phyloP scores from a whole-genome alignment of 2,113 vertebrate species.

The Entosphenus tridentatus region DNA sequence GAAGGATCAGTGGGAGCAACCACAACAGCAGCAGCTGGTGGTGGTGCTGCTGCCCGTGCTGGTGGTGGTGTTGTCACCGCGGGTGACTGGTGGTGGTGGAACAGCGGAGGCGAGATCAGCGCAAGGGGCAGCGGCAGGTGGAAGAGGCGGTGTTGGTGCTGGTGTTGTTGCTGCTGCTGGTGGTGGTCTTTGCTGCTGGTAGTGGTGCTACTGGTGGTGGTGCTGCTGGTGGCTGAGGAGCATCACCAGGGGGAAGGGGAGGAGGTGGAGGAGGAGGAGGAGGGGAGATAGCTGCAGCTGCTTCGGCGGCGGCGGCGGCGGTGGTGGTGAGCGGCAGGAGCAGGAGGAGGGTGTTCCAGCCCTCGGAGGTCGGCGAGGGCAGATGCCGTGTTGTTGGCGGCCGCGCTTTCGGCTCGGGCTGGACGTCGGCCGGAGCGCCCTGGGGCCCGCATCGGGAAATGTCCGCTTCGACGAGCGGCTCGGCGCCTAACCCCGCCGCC shows the following conservation, averaged over 20 bases:
- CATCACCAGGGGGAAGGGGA: background rate
- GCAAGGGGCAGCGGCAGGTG: too few species aligned
- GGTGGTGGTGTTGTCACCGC: too few species aligned
- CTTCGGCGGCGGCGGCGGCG: background rate
- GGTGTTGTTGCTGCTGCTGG: slow-evolving; percentile 1
- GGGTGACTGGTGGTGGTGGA: too few species aligned
- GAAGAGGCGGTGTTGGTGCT: background rate
- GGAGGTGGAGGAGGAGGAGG: background rate
- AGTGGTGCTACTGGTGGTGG: background rate
- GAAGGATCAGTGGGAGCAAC: background rate
- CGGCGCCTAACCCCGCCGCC: slow-evolving; percentile 1
- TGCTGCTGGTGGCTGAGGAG: slow-evolving; percentile 2
- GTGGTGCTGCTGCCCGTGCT: background rate
- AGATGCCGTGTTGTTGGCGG: slow-evolving; percentile 4
- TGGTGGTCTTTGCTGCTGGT: background rate
- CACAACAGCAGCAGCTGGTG: background rate
- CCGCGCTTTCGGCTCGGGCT: slow-evolving; percentile 1
- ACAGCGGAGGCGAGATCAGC: too few species aligned
- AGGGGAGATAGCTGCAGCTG: background rate
- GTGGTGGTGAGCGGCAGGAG: background rate
- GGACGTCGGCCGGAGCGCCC: background rate
- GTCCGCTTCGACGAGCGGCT: background rate
- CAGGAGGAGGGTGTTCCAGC: background rate
- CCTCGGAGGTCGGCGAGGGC: slow-evolving; percentile 1
- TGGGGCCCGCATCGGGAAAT: background rate